Evolutionary conservation across 37 sponge, comb jelly and placozoan species (phyloP).

Genomic region (Agelas oroides): DNA sequence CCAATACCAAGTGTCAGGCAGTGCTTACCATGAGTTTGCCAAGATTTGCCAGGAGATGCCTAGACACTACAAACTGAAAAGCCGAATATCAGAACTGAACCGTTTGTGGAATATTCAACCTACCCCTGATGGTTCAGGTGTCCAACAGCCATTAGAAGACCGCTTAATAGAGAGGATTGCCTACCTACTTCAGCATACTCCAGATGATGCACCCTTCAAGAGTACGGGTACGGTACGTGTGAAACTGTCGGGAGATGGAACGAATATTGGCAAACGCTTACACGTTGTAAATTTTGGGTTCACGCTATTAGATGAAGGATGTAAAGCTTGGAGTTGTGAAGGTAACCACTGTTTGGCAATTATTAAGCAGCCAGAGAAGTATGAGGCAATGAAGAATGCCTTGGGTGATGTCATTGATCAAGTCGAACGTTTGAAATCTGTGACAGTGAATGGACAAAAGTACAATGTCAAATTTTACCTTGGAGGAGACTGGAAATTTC

Average conservation of each 20-base stretch:
- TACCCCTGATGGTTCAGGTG: background rate
- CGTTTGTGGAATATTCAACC: background rate
- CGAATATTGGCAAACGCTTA: background rate
- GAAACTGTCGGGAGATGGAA: slow-evolving; percentile 29
- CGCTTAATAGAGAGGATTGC: background rate
- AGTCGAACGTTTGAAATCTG: no score
- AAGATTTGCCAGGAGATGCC: background rate
- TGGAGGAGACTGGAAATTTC: no score
- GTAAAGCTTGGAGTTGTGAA: background rate
- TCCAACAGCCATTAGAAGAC: background rate
- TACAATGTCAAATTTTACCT: no score
- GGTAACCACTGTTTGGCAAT: slow-evolving; percentile 18
- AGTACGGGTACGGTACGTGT: background rate
- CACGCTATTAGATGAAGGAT: background rate
- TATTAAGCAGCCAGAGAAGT: slow-evolving; percentile 1
- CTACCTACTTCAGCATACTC: background rate
- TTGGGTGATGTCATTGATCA: no score
- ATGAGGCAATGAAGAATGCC: background rate
- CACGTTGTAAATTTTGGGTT: slow-evolving; percentile 4
- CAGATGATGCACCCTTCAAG: background rate
- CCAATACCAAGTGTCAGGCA: background rate
- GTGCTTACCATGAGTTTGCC: slow-evolving; percentile 27
- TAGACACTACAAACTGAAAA: no score
- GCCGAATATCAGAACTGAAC: slow-evolving; percentile 12
- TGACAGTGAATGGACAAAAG: no score